Conservation (phyloP, 1,140 invertebrate genomes). For the Pseudachorutes palmiensis region DNA sequence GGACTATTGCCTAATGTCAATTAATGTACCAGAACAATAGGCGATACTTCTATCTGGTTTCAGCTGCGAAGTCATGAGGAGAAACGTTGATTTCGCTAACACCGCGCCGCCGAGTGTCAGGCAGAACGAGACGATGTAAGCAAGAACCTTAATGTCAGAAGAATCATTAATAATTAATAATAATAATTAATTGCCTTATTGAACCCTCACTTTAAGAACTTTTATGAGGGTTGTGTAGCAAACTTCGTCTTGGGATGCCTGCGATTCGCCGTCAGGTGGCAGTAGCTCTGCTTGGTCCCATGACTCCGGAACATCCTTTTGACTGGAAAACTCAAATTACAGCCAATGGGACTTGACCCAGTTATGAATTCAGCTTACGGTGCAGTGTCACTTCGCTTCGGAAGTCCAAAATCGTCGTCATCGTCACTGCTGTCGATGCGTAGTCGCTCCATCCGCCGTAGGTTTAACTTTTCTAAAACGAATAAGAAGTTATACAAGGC, state of each 20-base stretch:
- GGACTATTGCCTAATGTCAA: not conserved
- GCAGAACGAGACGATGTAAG: constrained; percentile 42
- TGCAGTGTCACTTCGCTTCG: not conserved
- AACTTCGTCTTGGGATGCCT: not conserved
- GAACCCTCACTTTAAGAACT: constrained; percentile 5
- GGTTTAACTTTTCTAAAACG: no score
- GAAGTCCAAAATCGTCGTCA: not conserved
- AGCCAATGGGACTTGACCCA: not conserved
- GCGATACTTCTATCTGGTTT: constrained; percentile 25
- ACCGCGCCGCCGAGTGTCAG: constrained; percentile 41
- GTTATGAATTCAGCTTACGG: not conserved
- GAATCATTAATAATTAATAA: not conserved
- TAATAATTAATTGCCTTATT: not conserved
- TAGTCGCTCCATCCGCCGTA: no score
- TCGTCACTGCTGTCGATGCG: no score
- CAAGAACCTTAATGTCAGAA: constrained; percentile 36
- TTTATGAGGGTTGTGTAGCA: not conserved
- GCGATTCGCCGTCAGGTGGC: not conserved
- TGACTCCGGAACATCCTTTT: not conserved
- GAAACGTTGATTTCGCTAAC: constrained; percentile 41
- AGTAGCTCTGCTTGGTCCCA: not conserved
- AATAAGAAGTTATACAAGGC: no score
- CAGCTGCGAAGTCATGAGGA: constrained; percentile 45
- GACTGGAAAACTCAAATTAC: not conserved
- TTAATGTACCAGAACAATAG: not conserved